These are phyloP conservation scores for Erithacus rubecula DNA, from an alignment of 2,797 vertebrate genomes.

Conservation along the genomic window DNA sequence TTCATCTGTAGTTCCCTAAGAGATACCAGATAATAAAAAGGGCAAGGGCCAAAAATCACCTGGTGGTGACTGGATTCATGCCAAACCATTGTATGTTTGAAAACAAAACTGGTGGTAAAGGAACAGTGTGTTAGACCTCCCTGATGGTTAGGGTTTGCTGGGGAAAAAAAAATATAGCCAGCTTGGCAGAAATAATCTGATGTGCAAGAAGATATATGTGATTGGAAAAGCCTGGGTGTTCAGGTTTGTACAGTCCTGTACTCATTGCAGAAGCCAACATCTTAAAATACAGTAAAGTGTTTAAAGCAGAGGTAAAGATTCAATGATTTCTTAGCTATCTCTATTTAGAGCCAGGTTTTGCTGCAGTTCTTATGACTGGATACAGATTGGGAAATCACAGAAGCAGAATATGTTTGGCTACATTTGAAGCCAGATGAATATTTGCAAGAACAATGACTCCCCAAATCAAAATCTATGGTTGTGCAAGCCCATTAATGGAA, in stretches of 20 bases:
- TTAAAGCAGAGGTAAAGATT: neutral
- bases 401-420: neutral
- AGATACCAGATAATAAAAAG: constrained; percentile 64
- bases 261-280: neutral
- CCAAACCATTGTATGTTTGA: constrained; percentile 68
- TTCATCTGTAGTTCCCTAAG: constrained; percentile 57
- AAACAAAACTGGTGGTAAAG: constrained; percentile 52
- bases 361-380: neutral
- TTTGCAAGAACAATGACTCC: neutral
- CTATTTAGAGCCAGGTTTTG: neutral
- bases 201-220: neutral
- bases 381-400: neutral
- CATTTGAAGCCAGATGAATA: neutral
- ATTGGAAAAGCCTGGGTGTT: neutral
- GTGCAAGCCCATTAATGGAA: neutral
- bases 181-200: constrained; percentile 7
- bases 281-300: neutral
- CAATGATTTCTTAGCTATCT: neutral
- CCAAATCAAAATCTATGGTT: neutral
- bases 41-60: constrained; percentile 71
- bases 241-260: neutral
- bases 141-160: constrained; percentile 39
- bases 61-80: constrained; percentile 68
- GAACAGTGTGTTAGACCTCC: constrained; percentile 48
- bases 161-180: constrained; percentile 55